Conservation (phyloP, 2,113 vertebrate species). For the Ciconia boyciana region DNA sequence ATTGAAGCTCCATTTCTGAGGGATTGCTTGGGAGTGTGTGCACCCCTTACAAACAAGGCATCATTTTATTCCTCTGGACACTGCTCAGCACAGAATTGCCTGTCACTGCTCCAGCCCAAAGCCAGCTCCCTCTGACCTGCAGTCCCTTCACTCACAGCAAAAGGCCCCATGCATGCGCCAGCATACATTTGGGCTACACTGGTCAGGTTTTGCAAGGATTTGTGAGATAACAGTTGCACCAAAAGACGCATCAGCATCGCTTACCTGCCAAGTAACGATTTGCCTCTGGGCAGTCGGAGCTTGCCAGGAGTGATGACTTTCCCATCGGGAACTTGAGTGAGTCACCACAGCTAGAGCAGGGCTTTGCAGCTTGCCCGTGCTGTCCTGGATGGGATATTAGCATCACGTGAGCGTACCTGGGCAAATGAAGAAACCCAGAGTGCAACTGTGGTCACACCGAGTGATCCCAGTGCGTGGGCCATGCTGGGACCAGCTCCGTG, state of each 20-base stretch:
- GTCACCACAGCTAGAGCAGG: not conserved
- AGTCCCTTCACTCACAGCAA: not conserved
- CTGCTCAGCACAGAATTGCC: not conserved
- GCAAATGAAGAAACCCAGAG: not conserved
- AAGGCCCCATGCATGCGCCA: not conserved
- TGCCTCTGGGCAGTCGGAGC: not conserved
- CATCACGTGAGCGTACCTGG: fast-evolving
- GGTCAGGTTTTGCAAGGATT: not conserved
- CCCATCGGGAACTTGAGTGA: not conserved
- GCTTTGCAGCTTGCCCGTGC: not conserved
- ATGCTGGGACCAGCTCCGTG: not conserved
- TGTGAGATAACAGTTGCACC: not conserved
- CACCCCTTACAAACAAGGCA: not conserved
- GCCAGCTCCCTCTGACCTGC: not conserved
- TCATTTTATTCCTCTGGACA: not conserved
- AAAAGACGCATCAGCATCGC: not conserved
- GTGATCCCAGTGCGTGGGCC: not conserved
- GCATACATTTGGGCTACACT: not conserved
- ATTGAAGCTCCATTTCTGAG: not conserved
- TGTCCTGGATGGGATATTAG: not conserved
- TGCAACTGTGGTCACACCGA: fast-evolving
- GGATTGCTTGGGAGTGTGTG: not conserved
- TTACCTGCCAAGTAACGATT: not conserved
- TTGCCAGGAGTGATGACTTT: not conserved
- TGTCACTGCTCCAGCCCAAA: not conserved